Percentiles rank a stretch among this genome's conserved stretches.
phyloP scores from a whole-genome alignment of 2,888 invertebrate genomes.

The Cataglyphis livida region DNA sequence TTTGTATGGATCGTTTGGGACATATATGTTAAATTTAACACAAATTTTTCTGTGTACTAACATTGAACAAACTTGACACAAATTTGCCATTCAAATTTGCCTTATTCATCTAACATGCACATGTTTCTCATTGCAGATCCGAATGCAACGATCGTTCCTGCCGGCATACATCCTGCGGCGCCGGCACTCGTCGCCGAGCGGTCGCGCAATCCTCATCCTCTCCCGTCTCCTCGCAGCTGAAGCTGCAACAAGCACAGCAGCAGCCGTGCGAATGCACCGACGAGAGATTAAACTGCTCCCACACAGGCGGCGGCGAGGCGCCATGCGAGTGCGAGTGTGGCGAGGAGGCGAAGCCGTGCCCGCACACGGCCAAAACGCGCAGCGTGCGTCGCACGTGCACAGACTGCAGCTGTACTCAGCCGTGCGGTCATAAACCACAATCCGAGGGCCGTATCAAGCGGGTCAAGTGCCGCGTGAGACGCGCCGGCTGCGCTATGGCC shows the following conservation, averaged over 20 bases:
- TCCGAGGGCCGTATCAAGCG: slow-evolving; percentile 83
- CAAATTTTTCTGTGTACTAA: neutral
- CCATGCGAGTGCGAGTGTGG: slow-evolving; percentile 78
- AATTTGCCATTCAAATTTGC: neutral
- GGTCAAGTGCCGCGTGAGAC: slow-evolving; percentile 82
- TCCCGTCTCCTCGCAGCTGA: slow-evolving; percentile 59
- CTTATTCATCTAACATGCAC: neutral
- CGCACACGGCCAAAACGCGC: slow-evolving; percentile 79
- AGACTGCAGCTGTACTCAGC: slow-evolving; percentile 77
- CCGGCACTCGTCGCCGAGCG: slow-evolving; percentile 74
- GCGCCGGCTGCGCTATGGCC: slow-evolving; percentile 84
- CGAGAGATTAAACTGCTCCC: slow-evolving; percentile 68
- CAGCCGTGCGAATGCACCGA: slow-evolving; percentile 68
- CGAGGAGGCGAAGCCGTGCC: slow-evolving; percentile 78
- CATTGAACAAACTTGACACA: neutral
- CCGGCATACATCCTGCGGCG: slow-evolving; percentile 77
- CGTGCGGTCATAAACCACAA: slow-evolving; percentile 79
- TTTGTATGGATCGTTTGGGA: too few relatives aligned
- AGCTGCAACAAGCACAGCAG: slow-evolving; percentile 58
- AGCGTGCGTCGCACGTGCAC: slow-evolving; percentile 78
- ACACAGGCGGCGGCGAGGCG: slow-evolving; percentile 65
- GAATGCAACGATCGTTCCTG: slow-evolving; percentile 81
- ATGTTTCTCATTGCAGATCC: slow-evolving; percentile 76
- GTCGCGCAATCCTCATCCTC: slow-evolving; percentile 54
- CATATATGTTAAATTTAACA: too few relatives aligned